A percentile compares a stretch with the other conserved stretches of the same genome.
These are phyloP conservation scores for Pelecanoides urinatrix DNA, from an alignment of 2,113 vertebrate genomes.

Conservation along the genomic window DNA sequence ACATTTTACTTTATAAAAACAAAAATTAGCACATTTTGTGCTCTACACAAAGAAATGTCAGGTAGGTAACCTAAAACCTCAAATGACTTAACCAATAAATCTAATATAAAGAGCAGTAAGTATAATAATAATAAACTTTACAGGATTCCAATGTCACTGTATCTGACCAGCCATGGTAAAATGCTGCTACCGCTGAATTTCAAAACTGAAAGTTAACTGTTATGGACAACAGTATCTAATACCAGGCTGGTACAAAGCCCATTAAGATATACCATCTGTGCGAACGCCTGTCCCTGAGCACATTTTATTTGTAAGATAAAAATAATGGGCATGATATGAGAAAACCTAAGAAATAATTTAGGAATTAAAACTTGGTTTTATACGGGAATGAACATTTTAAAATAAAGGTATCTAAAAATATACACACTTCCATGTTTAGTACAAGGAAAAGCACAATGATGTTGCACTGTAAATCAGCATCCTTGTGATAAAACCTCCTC, in stretches of 20 bases:
- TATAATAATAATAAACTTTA: neutral
- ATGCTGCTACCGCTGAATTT: neutral
- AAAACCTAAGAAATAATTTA: conserved; percentile 20
- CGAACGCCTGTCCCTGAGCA: conserved; percentile 1
- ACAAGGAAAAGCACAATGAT: neutral
- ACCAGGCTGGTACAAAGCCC: neutral
- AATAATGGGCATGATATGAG: neutral
- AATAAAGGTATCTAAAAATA: conserved; percentile 45
- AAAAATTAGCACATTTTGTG: neutral
- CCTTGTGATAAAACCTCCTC: neutral
- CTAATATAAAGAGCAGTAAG: neutral
- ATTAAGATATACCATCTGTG: conserved; percentile 28
- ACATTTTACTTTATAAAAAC: neutral
- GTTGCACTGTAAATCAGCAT: neutral
- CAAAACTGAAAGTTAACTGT: neutral
- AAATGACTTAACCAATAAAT: neutral
- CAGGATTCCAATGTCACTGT: neutral
- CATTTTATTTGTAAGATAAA: conserved; percentile 5
- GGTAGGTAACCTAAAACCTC: neutral
- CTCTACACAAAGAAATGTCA: neutral
- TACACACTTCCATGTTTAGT: neutral
- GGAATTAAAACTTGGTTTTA: neutral
- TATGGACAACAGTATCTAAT: conserved; percentile 1
- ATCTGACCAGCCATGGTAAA: neutral
- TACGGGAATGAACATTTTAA: neutral